These are phyloP conservation scores for Chiropotes sagulatus DNA, from an alignment of 2,797 vertebrate genomes.

Conservation along the genomic window DNA sequence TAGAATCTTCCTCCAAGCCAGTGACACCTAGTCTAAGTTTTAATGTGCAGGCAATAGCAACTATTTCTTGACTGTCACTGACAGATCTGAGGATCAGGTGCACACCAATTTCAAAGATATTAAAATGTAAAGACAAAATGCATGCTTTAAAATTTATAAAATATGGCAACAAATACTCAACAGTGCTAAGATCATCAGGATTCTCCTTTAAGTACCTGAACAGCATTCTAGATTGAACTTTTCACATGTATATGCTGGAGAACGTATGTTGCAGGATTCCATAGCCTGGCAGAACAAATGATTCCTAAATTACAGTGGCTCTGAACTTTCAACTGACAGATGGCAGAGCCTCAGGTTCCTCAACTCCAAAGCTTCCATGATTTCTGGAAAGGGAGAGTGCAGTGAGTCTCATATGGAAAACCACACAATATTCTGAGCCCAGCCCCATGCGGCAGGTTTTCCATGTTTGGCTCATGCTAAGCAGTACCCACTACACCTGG, in stretches of 20 bases:
- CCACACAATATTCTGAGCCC: background rate
- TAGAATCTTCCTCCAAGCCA: background rate
- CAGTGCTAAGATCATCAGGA: background rate
- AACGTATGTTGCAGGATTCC: background rate
- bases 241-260: background rate
- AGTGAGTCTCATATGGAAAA: background rate
- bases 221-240: background rate
- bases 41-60: background rate
- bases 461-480: background rate
- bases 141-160: background rate
- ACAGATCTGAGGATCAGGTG: background rate
- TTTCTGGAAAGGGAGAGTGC: background rate
- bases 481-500: background rate
- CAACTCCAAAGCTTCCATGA: background rate
- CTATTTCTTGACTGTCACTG: background rate
- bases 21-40: background rate
- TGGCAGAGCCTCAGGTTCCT: background rate
- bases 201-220: background rate
- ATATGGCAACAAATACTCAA: background rate
- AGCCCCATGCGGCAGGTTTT: too few relatives aligned
- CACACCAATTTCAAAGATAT: background rate
- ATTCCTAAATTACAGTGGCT: background rate
- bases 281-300: background rate
- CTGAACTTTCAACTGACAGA: background rate
- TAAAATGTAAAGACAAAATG: background rate